Base-by-base conservation (phyloP, 2,113 vertebrate genomes). In the Gymnogyps californianus region DNA sequence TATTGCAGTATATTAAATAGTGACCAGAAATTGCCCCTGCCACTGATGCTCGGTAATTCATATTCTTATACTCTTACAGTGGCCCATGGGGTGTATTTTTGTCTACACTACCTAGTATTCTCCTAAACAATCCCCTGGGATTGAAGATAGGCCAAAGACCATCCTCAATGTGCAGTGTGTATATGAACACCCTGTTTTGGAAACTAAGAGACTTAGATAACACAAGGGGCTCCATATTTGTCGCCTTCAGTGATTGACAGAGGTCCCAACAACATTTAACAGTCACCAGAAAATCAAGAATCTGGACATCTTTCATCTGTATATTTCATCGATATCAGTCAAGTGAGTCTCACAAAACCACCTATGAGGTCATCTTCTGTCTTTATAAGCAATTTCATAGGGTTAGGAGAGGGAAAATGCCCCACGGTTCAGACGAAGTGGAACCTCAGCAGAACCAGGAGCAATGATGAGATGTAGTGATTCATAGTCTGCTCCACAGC, bases 221-320 rank as follows among this genome's bases (percentile, higher is more conserved):
- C 11, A 17, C 2, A 22, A 54, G 6, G 5, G 31, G 2, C 1
- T 71, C n/a, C 2, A 1, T 22, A 5, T 38, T 59, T 5, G 12
- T 17, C 85, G 25, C 16, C 9, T 15, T 47, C 10, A 52, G 54
- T 51, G 38, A 11, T 0, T 46, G 54, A 31, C 16, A 79, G 38
- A 59, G 3, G 7, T 47, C 13, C 2, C n/a, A 83, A 21, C 5
- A 79, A 14, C 9, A 29, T 59, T 82, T 79, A 79, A 14, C 11
- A 58, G 19, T 7, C 28, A 32, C 5, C 9, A 51, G 20, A 89
- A 80, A 65, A 44, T 11, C 11, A 51, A 57, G 47, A 51, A 76
- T 69, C 17, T 69, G 11, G 12, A 10, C 4, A 28, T 29, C 47
- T 77, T 80, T 65, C 6, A 38, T 49, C 24, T 55, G 29, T 55